Evolutionary conservation across 1,140 invertebrate genomes (phyloP), one percentile per base, ranked within the genome.

Genomic region (Penaeus japonicus): DNA sequence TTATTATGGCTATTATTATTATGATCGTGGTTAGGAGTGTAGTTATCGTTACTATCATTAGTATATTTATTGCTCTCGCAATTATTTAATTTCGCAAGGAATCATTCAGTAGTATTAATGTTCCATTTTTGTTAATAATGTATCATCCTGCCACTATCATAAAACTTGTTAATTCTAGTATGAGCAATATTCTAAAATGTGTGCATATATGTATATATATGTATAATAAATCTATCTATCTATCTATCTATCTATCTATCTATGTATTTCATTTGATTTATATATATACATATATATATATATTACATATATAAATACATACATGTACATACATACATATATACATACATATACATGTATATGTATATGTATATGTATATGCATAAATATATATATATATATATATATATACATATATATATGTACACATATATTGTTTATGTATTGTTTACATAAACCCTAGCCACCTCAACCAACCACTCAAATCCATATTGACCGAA

Each of bases 341-440:
- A 77, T 7, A 77, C 17, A 27, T 59, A 62, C 65, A 59, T 22
- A 30, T 30, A 27, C 1, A 82, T 62, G 27, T 30, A 82, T 62
- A 82, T 57, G 59, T 82, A 82, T 82, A 82, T 59, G 39, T 62
- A 82, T 82, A 82, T 82, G 59, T 82, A 82, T 82, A 82, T 82
- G 30, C 59, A 82, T 82, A 82, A 57, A 82, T 82, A 82, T 62
- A 82, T 82, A 82, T 82, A 82, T 82, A 82, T 82, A 82, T 82
- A 59, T 59, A 82, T 59, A 82, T 59, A 82, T 57, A 55, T 55
- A 82, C 35, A 30, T 77, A 59, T 17, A 59, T 59, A 59, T 59
- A 59, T 59, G n/a, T 59, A 59, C n/a, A 59, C n/a, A 59, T 59
- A 59, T 59, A 59, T 59, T 17, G 15, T 59, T 17, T 59, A 59